A percentile compares a stretch with the other conserved stretches of the same genome.
Conservation (phyloP, 2,113 vertebrate species). For the Pongo pygmaeus region DNA sequence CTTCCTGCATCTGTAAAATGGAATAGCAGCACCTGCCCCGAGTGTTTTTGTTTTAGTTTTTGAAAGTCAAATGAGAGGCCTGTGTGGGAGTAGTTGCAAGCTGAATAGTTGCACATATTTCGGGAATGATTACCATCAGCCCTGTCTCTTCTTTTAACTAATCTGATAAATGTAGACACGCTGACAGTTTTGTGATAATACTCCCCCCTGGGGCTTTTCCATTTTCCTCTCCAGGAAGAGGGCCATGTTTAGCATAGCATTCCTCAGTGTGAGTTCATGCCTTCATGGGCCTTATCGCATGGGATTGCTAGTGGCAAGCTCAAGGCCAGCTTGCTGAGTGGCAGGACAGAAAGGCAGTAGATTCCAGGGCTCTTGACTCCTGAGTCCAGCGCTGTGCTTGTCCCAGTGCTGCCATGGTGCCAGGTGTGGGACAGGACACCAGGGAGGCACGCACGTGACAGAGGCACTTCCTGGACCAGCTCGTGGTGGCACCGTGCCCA, state of each 20-base stretch:
- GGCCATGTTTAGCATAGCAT: accelerated
- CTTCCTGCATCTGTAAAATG: background rate
- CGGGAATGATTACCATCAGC: accelerated
- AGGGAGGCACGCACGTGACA: background rate
- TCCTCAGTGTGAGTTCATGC: background rate
- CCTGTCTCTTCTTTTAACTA: background rate
- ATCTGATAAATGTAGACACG: accelerated
- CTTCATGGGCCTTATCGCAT: accelerated
- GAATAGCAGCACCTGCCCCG: background rate
- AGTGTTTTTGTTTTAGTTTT: background rate
- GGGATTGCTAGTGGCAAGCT: background rate
- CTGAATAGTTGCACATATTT: accelerated
- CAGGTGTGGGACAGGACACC: background rate
- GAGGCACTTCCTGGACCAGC: background rate
- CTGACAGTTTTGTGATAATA: background rate
- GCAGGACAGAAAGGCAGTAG: background rate
- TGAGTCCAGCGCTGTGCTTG: background rate
- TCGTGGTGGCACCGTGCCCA: background rate
- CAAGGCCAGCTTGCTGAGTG: background rate
- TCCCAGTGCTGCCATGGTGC: background rate
- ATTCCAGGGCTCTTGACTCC: background rate
- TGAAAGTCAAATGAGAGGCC: background rate
- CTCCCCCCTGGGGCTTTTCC: accelerated
- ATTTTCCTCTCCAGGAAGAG: background rate
- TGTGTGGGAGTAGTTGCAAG: accelerated